Conservation (phyloP, 2,888 invertebrate genomes). For the Allygus modestus region DNA sequence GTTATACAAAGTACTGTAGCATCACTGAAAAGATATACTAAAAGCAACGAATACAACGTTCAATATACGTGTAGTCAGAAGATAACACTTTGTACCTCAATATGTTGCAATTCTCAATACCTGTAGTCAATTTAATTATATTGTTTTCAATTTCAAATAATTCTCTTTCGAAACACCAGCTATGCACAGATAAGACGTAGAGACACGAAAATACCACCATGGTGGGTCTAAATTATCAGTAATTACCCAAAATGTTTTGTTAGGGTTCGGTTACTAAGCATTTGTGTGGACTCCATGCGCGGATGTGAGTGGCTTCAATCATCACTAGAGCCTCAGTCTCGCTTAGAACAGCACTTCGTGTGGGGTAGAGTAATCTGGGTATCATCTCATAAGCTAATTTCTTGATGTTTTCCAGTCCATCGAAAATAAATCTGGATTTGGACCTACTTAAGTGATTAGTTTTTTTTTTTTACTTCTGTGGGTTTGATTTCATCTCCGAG, state of each 20-base stretch:
- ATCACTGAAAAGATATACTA: too few relatives aligned
- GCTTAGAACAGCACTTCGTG: constrained; percentile 40
- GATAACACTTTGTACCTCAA: too few relatives aligned
- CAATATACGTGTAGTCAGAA: too few relatives aligned
- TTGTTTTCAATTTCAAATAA: too few relatives aligned
- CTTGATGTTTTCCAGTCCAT: constrained; percentile 41
- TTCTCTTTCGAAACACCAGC: too few relatives aligned
- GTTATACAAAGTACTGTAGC: too few relatives aligned
- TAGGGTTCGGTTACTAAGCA: neutral
- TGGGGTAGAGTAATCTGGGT: constrained; percentile 33
- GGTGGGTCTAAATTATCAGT: neutral
- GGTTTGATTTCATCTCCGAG: constrained; percentile 12
- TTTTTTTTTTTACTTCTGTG: neutral
- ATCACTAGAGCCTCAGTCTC: neutral
- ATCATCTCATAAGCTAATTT: constrained; percentile 32
- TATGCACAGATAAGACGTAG: too few relatives aligned
- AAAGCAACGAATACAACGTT: too few relatives aligned
- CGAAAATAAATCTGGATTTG: constrained; percentile 40
- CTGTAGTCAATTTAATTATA: too few relatives aligned
- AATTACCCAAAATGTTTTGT: constrained; percentile 5
- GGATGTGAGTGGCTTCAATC: neutral
- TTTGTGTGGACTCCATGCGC: constrained; percentile 4
- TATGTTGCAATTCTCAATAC: too few relatives aligned
- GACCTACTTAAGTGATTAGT: constrained; percentile 25
- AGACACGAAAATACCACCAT: too few relatives aligned